Conservation (phyloP, 2,888 invertebrate species). For the Subacronicta megacephala region DNA sequence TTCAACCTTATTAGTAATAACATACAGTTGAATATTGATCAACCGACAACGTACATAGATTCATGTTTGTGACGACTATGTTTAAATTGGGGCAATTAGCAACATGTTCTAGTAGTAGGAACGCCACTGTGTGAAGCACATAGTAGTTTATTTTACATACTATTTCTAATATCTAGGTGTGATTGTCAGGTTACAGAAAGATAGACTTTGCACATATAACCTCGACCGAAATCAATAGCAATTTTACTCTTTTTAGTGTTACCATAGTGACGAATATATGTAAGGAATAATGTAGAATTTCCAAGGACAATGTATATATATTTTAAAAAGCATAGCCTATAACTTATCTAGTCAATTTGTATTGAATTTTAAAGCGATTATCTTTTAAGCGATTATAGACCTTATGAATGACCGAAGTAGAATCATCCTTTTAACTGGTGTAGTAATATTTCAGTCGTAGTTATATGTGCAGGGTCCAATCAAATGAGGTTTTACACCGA, state of each 20-base stretch:
- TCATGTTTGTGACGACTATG: neutral
- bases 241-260: no score
- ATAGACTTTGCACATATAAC: constrained; percentile 41
- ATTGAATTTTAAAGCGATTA: no score
- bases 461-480: constrained; percentile 40
- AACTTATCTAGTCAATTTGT: no score
- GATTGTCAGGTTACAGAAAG: constrained; percentile 41
- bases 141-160: constrained; percentile 8
- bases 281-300: no score
- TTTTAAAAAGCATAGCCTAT: no score
- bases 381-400: no score
- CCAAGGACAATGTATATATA: no score
- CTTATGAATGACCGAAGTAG: no score
- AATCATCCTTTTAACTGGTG: no score
- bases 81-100: constrained; percentile 39
- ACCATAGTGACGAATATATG: no score
- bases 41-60: neutral
- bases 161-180: constrained; percentile 33
- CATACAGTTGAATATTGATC: neutral
- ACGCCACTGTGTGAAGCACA: constrained; percentile 35
- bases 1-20: neutral
- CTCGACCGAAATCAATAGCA: no score
- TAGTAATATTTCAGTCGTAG: constrained; percentile 21
- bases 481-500: constrained; percentile 28
- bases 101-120: constrained; percentile 6